Conservation (phyloP, 2,113 vertebrate species). For the Actinemys pallida region DNA sequence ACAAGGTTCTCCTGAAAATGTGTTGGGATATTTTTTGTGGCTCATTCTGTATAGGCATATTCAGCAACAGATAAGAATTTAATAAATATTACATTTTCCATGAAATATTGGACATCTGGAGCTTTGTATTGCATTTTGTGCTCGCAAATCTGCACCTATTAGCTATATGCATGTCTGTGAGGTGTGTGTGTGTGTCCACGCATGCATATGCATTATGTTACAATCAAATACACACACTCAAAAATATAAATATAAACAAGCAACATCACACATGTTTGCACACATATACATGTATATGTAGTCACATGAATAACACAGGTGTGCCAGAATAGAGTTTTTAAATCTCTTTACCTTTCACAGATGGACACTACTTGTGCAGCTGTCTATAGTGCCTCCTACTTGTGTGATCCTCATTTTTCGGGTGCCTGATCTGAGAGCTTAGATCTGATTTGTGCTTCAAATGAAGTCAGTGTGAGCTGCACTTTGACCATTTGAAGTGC, state of each 20-base stretch:
- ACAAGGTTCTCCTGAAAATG: not conserved
- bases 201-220: not conserved
- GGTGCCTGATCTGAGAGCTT: not conserved
- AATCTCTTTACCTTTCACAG: slow-evolving; percentile 36
- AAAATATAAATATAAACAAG: not conserved
- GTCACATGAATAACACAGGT: not conserved
- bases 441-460: not conserved
- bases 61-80: not conserved
- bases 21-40: slow-evolving; percentile 23
- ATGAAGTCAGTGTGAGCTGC: not conserved
- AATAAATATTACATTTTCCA: not conserved
- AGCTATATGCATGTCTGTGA: not conserved
- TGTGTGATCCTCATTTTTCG: slow-evolving; percentile 31
- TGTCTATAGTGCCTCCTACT: not conserved
- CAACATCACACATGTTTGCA: not conserved
- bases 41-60: not conserved
- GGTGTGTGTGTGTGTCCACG: fast-evolving
- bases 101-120: not conserved
- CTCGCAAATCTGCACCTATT: not conserved
- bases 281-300: not conserved
- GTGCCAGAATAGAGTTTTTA: not conserved
- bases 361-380: not conserved
- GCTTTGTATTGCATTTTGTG: not conserved
- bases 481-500: not conserved
- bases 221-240: not conserved